A percentile compares a stretch with the other conserved stretches of the same genome.
Evolutionary conservation across 2,797 vertebrate species (phyloP).

Genomic region (Botia kubotai): DNA sequence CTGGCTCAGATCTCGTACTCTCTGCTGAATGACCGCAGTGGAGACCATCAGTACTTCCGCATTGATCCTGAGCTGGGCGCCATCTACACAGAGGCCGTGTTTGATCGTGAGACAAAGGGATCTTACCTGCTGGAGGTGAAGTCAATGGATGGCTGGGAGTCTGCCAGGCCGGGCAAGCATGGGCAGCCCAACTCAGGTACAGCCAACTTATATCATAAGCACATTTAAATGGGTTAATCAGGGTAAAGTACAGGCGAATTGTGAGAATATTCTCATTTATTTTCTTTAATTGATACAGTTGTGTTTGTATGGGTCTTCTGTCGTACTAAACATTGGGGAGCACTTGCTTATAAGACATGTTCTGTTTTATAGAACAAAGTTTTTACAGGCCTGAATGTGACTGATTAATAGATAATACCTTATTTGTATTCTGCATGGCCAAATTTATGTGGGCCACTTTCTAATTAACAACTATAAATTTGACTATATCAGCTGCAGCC

Average conservation of each 20-base stretch:
- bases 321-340: neutral
- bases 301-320: too few species aligned
- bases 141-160: slow-evolving; percentile 86
- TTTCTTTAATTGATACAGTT: neutral
- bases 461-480: neutral
- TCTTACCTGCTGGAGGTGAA: slow-evolving; percentile 89
- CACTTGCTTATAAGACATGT: neutral
- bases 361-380: neutral
- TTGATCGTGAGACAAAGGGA: slow-evolving; percentile 87
- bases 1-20: slow-evolving; percentile 84
- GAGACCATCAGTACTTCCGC: slow-evolving; percentile 83
- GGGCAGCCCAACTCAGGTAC: slow-evolving; percentile 89
- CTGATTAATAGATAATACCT: neutral
- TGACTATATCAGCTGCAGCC: neutral
- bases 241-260: neutral
- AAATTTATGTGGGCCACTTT: neutral
- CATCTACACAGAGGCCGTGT: slow-evolving; percentile 84
- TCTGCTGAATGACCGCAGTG: slow-evolving; percentile 84
- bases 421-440: neutral
- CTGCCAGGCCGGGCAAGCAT: slow-evolving; percentile 85
- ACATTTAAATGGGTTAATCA: neutral
- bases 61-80: slow-evolving; percentile 83
- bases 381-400: neutral
- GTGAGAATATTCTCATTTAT: neutral
- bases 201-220: slow-evolving; percentile 17